Evolutionary conservation across 2,888 invertebrate species (phyloP).

Genomic region (Apantesis nais): DNA sequence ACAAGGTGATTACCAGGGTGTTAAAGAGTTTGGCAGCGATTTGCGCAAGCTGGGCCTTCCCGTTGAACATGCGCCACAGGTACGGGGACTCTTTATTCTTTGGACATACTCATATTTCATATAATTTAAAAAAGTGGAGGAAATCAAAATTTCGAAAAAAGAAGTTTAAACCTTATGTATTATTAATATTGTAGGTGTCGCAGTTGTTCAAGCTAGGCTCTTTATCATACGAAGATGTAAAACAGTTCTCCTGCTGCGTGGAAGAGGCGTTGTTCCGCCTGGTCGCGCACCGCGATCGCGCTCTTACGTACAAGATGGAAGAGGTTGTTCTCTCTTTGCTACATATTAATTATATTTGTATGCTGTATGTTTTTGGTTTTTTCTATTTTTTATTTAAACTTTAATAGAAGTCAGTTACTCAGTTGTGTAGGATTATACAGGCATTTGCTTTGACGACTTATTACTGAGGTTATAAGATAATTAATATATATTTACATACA

Average conservation of each 20-base stretch:
- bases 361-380: not conserved
- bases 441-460: too few species aligned
- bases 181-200: constrained; percentile 87
- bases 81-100: constrained; percentile 44
- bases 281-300: constrained; percentile 93
- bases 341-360: not conserved
- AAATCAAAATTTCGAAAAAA: not conserved
- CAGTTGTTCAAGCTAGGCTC: constrained; percentile 98
- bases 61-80: constrained; percentile 98
- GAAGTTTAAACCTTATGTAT: not conserved
- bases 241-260: constrained; percentile 95
- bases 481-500: constrained; percentile 33
- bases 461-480: too few species aligned
- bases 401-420: too few species aligned
- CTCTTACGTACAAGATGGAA: constrained; percentile 97
- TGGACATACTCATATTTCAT: not conserved
- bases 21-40: constrained; percentile 97
- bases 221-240: constrained; percentile 94
- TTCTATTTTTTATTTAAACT: not conserved
- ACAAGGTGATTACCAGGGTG: constrained; percentile 96
- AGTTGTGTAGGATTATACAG: too few species aligned
- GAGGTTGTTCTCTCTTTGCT: constrained; percentile 81
- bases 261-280: constrained; percentile 97
- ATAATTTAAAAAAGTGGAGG: not conserved
- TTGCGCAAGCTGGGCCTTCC: constrained; percentile 96